phyloP scores from a whole-genome alignment of 2,888 invertebrate genomes.

The Chymomyza caudatula region DNA sequence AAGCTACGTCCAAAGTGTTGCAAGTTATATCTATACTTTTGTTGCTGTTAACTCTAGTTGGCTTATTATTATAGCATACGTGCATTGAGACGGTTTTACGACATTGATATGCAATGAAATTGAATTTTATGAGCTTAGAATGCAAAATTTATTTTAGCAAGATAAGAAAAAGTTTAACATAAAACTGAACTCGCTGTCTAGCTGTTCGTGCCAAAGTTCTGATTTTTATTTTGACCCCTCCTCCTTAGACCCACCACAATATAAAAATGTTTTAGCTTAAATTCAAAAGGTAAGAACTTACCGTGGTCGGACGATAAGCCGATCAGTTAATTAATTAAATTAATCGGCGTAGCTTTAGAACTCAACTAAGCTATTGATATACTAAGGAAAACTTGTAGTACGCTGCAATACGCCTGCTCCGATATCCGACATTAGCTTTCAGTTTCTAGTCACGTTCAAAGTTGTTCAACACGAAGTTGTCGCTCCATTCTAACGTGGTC shows the following conservation, averaged over 20 bases:
- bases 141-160: slow-evolving; percentile 32
- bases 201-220: background rate
- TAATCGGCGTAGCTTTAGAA: slow-evolving; percentile 24
- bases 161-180: slow-evolving; percentile 4
- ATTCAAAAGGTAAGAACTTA: too few species aligned
- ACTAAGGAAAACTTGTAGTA: background rate
- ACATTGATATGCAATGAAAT: slow-evolving; percentile 46
- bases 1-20: too few species aligned
- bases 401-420: background rate
- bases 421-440: slow-evolving; percentile 58
- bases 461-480: slow-evolving; percentile 23
- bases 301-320: too few species aligned
- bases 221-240: background rate
- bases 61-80: slow-evolving; percentile 24
- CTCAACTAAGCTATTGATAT: slow-evolving; percentile 18
- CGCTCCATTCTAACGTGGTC: slow-evolving; percentile 49
- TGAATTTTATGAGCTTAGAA: slow-evolving; percentile 66
- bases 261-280: too few species aligned
- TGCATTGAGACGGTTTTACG: slow-evolving; percentile 7
- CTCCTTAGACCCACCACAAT: background rate
- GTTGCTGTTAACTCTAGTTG: too few species aligned
- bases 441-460: slow-evolving; percentile 65
- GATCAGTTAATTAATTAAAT: slow-evolving; percentile 28
- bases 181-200: too few species aligned
- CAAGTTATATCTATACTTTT: too few species aligned